Evolutionary conservation across 2,113 vertebrate genomes (phyloP).

Genomic region (Actenoides lindsayi): DNA sequence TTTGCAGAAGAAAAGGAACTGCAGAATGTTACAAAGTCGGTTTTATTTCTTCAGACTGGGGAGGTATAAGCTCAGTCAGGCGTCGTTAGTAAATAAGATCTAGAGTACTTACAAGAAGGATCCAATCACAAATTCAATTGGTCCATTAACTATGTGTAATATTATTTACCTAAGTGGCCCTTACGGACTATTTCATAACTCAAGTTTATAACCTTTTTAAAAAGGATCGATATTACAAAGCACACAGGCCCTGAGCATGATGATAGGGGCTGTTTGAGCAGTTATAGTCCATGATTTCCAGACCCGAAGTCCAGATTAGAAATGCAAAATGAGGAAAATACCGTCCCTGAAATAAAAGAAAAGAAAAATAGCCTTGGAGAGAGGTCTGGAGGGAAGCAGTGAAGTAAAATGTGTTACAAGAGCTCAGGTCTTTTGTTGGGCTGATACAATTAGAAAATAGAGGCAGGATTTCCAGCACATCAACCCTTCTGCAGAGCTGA

Average conservation of each 20-base stretch:
- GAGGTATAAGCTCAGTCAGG: background rate
- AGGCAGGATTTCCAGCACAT: background rate
- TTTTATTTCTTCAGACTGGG: conserved; percentile 11
- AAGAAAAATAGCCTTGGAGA: background rate
- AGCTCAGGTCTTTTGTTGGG: background rate
- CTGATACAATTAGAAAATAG: background rate
- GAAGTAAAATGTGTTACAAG: background rate
- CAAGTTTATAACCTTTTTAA: conserved; percentile 54
- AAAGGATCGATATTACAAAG: conserved; percentile 28
- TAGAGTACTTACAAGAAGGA: conserved; percentile 41
- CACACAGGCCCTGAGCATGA: background rate
- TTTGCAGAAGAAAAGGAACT: background rate
- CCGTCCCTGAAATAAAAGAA: background rate
- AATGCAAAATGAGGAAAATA: background rate
- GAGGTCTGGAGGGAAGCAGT: background rate
- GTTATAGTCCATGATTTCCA: background rate
- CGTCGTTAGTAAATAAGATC: conserved; percentile 64
- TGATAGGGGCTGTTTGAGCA: background rate
- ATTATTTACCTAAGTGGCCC: conserved; percentile 56
- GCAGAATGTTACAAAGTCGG: background rate
- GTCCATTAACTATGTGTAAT: conserved; percentile 46
- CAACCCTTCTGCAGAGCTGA: background rate
- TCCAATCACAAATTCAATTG: conserved; percentile 43
- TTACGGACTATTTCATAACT: conserved; percentile 43
- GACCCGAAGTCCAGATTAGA: background rate